Evolutionary conservation across 2,888 invertebrate species (phyloP), one percentile per base, ranked within the genome.

Genomic region (Drosophila lutescens): DNA sequence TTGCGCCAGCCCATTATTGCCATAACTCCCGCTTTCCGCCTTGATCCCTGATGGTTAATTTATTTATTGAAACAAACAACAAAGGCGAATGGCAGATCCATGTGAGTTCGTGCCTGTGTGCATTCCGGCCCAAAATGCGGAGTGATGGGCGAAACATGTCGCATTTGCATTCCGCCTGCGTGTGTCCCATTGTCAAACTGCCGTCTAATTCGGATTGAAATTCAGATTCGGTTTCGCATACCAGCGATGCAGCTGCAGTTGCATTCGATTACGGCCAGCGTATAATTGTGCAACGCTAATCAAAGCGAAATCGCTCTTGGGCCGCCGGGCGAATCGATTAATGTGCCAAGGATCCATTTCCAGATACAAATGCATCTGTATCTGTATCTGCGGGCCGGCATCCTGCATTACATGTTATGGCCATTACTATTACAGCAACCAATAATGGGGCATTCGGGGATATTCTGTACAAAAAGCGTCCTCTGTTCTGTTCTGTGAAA

Each of bases 271-370:
- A 51, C 65, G 56, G 36, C 30, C 73, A 41, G 36, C 51, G 73
- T 51, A 56, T 62, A 70, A 72, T 72, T 72, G 53, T 65, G 57
- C 60, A 84, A 46, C 47, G 55, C 61, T 69, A 83, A 83, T 80
- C 74, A 80, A 70, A 70, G 50, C 47, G 55, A 26, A 55, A 54
- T 50, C 61, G 80, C 69, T 60, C 71, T 40, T 30, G 26, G 76
- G 49, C 57, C 54, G 55, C 32, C 41, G 61, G 70, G 32, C 51
- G 44, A 63, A 62, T 55, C 59, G 73, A 73, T 67, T 67, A 67
- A 68, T 68, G 56, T 50, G 56, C 69, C 41, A 50, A 60, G 34
- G 50, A 47, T 43, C 20, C 43, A 44, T 54, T 54, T 46, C 17
- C 34, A 54, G 38, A 43, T 69, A 9, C 69, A 69, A 47, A 53